A percentile compares a stretch with the other conserved stretches of the same genome.
phyloP scores from a whole-genome alignment of 2,888 invertebrate genomes.

The Dicranocentrus wangi region DNA sequence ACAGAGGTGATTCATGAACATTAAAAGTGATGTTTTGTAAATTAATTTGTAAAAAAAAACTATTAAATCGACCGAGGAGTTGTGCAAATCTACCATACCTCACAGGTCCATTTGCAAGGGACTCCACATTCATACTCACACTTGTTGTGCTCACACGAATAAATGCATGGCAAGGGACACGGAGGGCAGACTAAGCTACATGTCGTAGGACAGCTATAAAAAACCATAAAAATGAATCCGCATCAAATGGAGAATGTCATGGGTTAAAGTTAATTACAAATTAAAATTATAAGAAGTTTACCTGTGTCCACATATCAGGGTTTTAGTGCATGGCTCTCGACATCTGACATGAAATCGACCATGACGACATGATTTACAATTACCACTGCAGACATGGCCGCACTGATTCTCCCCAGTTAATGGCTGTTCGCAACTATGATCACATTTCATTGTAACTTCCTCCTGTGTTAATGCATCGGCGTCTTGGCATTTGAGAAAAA shows the following conservation, averaged over 20 bases:
- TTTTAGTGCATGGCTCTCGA: slow-evolving; percentile 77
- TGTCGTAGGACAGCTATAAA: slow-evolving; percentile 29
- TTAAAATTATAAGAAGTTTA: slow-evolving; percentile 73
- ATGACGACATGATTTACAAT: slow-evolving; percentile 78
- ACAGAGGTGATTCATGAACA: neutral
- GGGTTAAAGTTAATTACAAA: no score
- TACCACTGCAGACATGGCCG: slow-evolving; percentile 77
- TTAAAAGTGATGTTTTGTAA: neutral
- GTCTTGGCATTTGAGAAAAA: slow-evolving; percentile 19
- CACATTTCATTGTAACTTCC: slow-evolving; percentile 67
- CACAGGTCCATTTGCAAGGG: slow-evolving; percentile 46
- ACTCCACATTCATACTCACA: slow-evolving; percentile 68
- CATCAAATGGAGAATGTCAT: no score
- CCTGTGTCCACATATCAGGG: slow-evolving; percentile 80
- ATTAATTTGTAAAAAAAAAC: no score
- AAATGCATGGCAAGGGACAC: slow-evolving; percentile 42
- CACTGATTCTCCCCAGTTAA: slow-evolving; percentile 75
- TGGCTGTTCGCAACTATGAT: slow-evolving; percentile 15
- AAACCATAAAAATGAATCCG: neutral
- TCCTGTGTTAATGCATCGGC: slow-evolving; percentile 70
- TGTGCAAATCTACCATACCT: no score
- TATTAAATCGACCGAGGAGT: no score
- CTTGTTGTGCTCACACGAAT: slow-evolving; percentile 66
- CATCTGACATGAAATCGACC: slow-evolving; percentile 80
- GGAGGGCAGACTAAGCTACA: slow-evolving; percentile 42